phyloP scores from a whole-genome alignment of 2,113 vertebrate genomes.

The Malurus elegans region DNA sequence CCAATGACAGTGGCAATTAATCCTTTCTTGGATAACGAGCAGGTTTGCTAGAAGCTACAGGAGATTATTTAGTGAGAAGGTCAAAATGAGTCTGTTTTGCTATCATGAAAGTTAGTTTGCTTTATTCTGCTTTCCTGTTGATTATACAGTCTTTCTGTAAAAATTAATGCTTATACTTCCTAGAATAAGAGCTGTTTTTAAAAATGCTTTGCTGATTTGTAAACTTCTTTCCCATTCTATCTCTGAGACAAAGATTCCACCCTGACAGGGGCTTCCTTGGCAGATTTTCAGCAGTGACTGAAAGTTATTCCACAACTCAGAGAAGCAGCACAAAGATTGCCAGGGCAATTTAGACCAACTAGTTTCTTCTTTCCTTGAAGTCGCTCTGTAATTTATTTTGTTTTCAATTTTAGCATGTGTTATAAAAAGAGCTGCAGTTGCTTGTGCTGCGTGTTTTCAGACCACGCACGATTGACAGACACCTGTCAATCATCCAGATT shows the following conservation, averaged over 20 bases:
- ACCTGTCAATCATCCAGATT: neutral
- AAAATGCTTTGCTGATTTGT: neutral
- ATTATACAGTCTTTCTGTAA: neutral
- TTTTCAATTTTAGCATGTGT: neutral
- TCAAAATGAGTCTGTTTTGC: neutral
- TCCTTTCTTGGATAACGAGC: neutral
- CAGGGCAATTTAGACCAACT: neutral
- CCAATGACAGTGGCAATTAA: neutral
- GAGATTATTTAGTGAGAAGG: neutral
- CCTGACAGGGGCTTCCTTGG: neutral
- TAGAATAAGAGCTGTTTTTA: neutral
- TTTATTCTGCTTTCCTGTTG: neutral
- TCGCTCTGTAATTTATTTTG: neutral
- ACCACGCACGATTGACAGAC: neutral
- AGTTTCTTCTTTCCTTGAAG: neutral
- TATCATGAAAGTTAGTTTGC: neutral
- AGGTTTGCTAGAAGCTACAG: neutral
- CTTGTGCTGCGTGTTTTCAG: neutral
- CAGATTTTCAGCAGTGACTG: neutral
- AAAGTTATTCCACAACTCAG: neutral
- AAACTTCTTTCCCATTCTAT: neutral
- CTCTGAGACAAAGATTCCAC: neutral
- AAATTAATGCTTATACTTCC: neutral
- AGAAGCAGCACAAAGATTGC: neutral
- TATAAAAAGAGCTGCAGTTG: neutral